phyloP scores from a whole-genome alignment of 1,140 invertebrate genomes.

The Holcopasites calliopsidis region DNA sequence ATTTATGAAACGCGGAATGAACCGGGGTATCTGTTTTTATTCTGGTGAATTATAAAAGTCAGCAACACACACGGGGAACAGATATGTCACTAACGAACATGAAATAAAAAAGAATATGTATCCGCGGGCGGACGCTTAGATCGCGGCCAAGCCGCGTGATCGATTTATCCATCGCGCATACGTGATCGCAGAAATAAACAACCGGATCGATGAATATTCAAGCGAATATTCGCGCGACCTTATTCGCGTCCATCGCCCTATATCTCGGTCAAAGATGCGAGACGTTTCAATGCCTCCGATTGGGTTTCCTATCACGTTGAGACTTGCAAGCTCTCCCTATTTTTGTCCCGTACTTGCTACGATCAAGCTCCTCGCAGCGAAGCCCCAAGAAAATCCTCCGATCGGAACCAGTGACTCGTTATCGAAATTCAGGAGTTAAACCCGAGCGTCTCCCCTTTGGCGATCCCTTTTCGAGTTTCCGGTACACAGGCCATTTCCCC shows the following conservation, averaged over 20 bases:
- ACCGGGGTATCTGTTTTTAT: slow-evolving; percentile 14
- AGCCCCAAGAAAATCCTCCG: no score
- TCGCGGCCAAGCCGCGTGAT: not conserved
- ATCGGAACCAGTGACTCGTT: no score
- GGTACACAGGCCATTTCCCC: slow-evolving; percentile 19
- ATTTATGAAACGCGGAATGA: slow-evolving; percentile 29
- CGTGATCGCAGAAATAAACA: slow-evolving; percentile 4
- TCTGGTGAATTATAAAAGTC: slow-evolving; percentile 26
- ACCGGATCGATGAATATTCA: slow-evolving; percentile 17
- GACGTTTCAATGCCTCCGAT: not conserved
- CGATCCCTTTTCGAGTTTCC: not conserved
- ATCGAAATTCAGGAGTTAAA: not conserved
- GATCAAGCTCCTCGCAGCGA: not conserved
- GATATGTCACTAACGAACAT: slow-evolving; percentile 7
- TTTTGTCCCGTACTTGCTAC: not conserved
- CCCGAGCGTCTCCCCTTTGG: no score
- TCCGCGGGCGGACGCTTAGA: not conserved
- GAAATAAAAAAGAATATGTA: not conserved
- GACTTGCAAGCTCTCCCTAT: not conserved
- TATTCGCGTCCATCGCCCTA: not conserved
- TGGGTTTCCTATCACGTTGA: not conserved
- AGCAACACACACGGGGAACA: slow-evolving; percentile 3
- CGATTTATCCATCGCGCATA: not conserved
- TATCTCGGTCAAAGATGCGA: not conserved
- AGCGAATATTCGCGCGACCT: not conserved